Evolutionary conservation across 2,797 vertebrate species (phyloP).

Genomic region (Petrocephalus sullivani): DNA sequence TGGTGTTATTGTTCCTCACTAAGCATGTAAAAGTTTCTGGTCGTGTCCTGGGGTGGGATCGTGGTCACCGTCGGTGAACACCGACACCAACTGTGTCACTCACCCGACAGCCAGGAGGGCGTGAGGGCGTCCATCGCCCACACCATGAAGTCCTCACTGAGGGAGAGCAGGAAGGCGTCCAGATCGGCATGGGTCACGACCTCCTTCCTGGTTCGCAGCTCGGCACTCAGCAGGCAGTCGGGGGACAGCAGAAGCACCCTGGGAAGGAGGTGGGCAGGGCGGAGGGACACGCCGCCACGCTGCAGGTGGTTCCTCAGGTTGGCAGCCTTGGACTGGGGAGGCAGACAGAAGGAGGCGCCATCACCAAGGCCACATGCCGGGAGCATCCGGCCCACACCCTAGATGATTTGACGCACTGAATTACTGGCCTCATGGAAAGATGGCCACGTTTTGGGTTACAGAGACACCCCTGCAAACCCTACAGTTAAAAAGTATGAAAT

Average conservation of each 20-base stretch:
- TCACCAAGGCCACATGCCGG: no score
- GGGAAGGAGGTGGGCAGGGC: constrained; percentile 51
- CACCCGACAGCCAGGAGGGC: constrained; percentile 68
- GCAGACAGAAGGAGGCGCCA: background rate
- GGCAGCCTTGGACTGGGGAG: constrained; percentile 53
- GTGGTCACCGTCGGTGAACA: background rate
- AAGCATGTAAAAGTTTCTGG: background rate
- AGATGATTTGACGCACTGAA: no score
- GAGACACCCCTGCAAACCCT: no score
- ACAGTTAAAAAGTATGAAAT: no score
- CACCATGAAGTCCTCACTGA: constrained; percentile 55
- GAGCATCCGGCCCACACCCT: no score
- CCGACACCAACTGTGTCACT: constrained; percentile 19
- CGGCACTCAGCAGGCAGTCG: constrained; percentile 54
- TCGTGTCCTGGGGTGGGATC: background rate
- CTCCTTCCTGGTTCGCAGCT: constrained; percentile 58
- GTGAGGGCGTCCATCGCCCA: constrained; percentile 62
- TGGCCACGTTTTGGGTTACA: no score
- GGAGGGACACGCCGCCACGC: constrained; percentile 53
- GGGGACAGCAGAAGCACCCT: constrained; percentile 62
- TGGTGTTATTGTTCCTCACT: background rate
- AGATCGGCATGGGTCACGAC: constrained; percentile 52
- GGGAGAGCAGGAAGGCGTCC: constrained; percentile 57
- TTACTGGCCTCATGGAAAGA: no score
- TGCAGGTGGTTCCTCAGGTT: constrained; percentile 56